These are phyloP conservation scores for Hydrophis major DNA, from an alignment of 2,797 vertebrate genomes.

Conservation along the genomic window DNA sequence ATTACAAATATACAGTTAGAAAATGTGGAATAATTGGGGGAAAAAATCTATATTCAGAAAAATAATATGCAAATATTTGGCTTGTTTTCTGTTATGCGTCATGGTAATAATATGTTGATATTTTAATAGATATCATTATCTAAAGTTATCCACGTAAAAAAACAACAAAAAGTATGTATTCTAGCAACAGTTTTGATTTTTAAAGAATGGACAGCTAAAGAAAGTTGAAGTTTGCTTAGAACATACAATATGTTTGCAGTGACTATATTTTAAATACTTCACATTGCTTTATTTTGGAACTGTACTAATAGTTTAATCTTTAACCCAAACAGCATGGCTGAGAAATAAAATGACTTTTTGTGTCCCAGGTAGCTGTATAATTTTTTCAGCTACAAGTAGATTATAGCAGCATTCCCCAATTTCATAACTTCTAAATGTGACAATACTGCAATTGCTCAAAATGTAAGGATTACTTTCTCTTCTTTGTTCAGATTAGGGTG, in stretches of 20 bases:
- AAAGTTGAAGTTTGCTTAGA: not conserved
- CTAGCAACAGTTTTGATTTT: not conserved
- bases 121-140: slow-evolving; percentile 7
- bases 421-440: not conserved
- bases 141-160: not conserved
- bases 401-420: not conserved
- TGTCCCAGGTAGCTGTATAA: not conserved
- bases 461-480: not conserved
- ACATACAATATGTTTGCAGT: not conserved
- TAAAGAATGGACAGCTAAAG: not conserved
- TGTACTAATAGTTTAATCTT: not conserved
- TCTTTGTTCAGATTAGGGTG: not conserved
- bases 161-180: slow-evolving; percentile 8
- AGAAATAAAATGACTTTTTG: not conserved
- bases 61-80: not conserved
- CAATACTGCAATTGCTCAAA: not conserved
- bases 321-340: not conserved
- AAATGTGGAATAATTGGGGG: not conserved
- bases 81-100: not conserved
- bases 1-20: slow-evolving; percentile 3
- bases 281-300: not conserved
- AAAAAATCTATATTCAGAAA: not conserved
- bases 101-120: not conserved
- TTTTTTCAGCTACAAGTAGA: not conserved
- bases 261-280: not conserved